phyloP scores from a whole-genome alignment of 2,888 invertebrate species.

The Steromphala cineraria region DNA sequence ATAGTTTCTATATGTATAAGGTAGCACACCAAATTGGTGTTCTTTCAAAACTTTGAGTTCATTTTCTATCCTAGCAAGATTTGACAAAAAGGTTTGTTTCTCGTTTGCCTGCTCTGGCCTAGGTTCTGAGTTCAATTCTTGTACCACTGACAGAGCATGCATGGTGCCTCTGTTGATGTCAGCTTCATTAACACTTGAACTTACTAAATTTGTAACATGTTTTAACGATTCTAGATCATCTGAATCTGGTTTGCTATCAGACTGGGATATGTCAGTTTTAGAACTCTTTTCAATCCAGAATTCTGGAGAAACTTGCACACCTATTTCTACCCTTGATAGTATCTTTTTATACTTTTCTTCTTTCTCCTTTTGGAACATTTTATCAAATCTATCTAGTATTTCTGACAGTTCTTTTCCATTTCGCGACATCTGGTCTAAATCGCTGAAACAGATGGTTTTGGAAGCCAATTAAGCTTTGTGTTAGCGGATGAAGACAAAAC shows the following conservation, averaged over 20 bases:
- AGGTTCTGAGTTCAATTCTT: neutral
- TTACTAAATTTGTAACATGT: neutral
- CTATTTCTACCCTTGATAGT: neutral
- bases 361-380: neutral
- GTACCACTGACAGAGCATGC: neutral
- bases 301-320: neutral
- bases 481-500: too few relatives aligned
- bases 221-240: neutral
- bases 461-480: too few relatives aligned
- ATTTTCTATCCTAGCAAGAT: too few relatives aligned
- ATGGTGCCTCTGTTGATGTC: neutral
- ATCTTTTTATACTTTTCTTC: neutral
- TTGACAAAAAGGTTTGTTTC: too few relatives aligned
- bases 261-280: too few relatives aligned
- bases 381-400: neutral
- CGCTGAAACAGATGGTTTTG: neutral
- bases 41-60: too few relatives aligned
- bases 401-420: neutral
- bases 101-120: neutral
- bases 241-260: neutral
- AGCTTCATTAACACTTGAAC: neutral
- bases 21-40: too few relatives aligned
- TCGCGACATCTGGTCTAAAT: neutral
- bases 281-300: neutral
- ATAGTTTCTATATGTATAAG: too few relatives aligned